phyloP scores from a whole-genome alignment of 1,140 invertebrate genomes.

The Drosophila arizonae region DNA sequence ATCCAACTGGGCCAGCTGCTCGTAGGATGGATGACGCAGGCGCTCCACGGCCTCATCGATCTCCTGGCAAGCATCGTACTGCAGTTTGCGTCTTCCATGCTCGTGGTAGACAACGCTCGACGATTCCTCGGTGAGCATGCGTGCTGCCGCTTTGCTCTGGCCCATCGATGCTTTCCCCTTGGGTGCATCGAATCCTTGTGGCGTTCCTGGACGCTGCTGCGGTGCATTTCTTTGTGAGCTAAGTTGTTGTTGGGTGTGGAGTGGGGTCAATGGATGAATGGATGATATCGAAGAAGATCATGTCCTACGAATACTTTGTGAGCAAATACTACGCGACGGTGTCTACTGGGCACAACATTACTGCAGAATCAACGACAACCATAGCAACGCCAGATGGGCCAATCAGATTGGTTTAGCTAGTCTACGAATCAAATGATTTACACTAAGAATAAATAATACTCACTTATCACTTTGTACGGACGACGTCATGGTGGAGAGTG shows the following conservation, averaged over 20 bases:
- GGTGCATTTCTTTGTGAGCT: constrained; percentile 17
- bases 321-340: constrained; percentile 28
- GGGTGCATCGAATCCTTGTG: neutral
- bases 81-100: constrained; percentile 30
- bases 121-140: constrained; percentile 18
- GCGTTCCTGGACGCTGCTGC: constrained; percentile 20
- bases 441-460: constrained; percentile 30
- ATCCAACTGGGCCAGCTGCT: constrained; percentile 55
- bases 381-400: constrained; percentile 60
- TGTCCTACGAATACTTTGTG: constrained; percentile 21
- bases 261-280: neutral
- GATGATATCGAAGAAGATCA: neutral
- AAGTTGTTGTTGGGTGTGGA: constrained; percentile 9
- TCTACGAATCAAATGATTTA: constrained; percentile 5
- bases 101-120: neutral
- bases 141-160: constrained; percentile 34
- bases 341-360: constrained; percentile 30
- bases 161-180: neutral
- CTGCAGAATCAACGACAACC: constrained; percentile 47
- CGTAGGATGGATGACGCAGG: constrained; percentile 21
- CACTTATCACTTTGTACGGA: constrained; percentile 80
- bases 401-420: constrained; percentile 22
- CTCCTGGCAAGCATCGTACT: constrained; percentile 23
- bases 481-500: constrained; percentile 70
- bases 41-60: constrained; percentile 44